phyloP scores from a whole-genome alignment of 1,140 invertebrate species.

The Chionoecetes opilio region DNA sequence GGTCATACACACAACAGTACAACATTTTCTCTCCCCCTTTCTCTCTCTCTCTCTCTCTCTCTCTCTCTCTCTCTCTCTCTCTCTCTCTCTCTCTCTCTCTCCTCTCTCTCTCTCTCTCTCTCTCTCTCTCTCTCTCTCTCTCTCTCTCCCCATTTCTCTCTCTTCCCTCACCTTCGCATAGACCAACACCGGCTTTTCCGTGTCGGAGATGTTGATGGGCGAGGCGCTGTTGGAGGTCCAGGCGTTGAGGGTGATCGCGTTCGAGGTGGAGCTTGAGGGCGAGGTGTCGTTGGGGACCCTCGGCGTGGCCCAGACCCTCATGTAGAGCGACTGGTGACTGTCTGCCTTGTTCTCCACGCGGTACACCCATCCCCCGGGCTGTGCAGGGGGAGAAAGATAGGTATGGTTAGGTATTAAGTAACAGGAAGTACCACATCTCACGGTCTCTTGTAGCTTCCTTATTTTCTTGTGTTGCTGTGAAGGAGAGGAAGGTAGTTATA shows the following conservation, averaged over 20 bases:
- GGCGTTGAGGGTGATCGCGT: conserved; percentile 75
- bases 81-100: background rate
- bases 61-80: conserved; percentile 13
- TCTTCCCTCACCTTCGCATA: conserved; percentile 72
- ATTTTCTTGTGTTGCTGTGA: too few relatives aligned
- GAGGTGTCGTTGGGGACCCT: conserved; percentile 50
- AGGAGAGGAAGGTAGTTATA: too few relatives aligned
- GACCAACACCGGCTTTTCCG: conserved; percentile 69
- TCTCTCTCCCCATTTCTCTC: background rate
- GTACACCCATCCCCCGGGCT: conserved; percentile 77
- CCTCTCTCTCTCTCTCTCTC: background rate
- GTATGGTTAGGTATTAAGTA: background rate
- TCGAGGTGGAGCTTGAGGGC: background rate
- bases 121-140: background rate
- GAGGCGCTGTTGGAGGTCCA: conserved; percentile 75
- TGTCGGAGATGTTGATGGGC: conserved; percentile 71
- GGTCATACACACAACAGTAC: too few relatives aligned
- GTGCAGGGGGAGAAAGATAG: background rate
- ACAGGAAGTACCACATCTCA: background rate
- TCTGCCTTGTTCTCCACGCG: conserved; percentile 79
- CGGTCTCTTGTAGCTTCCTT: background rate
- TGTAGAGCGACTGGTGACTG: conserved; percentile 80
- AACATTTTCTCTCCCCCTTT: background rate
- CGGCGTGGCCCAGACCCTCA: conserved; percentile 77
- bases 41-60: background rate